Percentiles rank a stretch among this genome's conserved stretches.
Evolutionary conservation across 2,797 vertebrate genomes (phyloP).

Genomic region (Cetoscarus ocellatus): DNA sequence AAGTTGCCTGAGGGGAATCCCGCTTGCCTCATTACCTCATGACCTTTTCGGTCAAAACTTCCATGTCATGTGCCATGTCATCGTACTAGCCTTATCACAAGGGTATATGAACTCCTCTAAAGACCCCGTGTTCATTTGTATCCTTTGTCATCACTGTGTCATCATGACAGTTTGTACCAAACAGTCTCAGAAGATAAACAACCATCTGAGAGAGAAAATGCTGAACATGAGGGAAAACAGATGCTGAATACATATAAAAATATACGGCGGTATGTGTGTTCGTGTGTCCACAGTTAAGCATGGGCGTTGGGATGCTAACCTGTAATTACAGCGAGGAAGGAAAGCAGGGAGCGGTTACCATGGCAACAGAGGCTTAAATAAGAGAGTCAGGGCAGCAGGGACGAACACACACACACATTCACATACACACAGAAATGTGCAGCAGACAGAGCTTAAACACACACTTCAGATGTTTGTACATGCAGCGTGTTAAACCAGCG

Average conservation of each 20-base stretch:
- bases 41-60: no score
- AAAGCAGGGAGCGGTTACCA: constrained; percentile 71
- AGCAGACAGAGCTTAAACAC: constrained; percentile 18
- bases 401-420: neutral
- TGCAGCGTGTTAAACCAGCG: constrained; percentile 10
- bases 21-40: no score
- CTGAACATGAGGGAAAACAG: constrained; percentile 29
- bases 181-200: no score
- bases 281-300: constrained; percentile 16
- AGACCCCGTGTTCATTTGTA: no score
- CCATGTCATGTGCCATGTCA: no score
- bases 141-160: no score
- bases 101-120: no score
- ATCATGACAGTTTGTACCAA: no score
- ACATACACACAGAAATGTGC: constrained; percentile 21
- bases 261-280: constrained; percentile 5
- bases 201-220: constrained; percentile 18
- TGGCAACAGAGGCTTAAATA: constrained; percentile 81
- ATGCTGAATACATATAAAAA: constrained; percentile 1
- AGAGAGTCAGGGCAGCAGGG: constrained; percentile 59
- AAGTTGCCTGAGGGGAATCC: no score
- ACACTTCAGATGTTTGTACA: constrained; percentile 15
- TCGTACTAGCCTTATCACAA: no score
- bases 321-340: constrained; percentile 78
- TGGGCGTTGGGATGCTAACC: constrained; percentile 66